Conservation (phyloP, 2,888 invertebrate genomes). For the Andricus curvator region DNA sequence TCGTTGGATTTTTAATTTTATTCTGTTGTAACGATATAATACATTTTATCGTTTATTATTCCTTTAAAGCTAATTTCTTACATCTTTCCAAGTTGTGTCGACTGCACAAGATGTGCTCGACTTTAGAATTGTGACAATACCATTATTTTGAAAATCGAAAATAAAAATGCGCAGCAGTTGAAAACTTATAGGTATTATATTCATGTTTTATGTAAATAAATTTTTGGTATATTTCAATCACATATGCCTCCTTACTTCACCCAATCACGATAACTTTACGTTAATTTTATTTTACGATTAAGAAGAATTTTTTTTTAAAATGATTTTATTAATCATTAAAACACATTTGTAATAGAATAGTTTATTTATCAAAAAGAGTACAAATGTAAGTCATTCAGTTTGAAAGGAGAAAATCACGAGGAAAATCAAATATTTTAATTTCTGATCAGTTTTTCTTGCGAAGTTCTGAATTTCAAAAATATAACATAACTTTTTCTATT, state of each 20-base stretch:
- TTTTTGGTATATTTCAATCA: conserved; percentile 76
- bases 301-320: background rate
- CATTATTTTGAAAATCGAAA: conserved; percentile 42
- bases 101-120: conserved; percentile 51
- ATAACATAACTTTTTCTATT: no score
- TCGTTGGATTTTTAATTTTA: conserved; percentile 40
- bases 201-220: conserved; percentile 77
- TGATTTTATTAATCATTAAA: no score
- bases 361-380: no score
- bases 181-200: conserved; percentile 74
- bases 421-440: no score
- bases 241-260: background rate
- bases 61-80: conserved; percentile 42
- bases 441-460: no score
- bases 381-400: no score
- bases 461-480: no score
- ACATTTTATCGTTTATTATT: conserved; percentile 44
- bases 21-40: conserved; percentile 29
- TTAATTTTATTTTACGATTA: background rate
- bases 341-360: background rate
- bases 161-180: conserved; percentile 68
- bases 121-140: conserved; percentile 68
- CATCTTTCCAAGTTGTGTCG: conserved; percentile 43
- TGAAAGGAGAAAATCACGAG: no score
- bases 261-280: background rate